phyloP scores from a whole-genome alignment of 2,797 vertebrate genomes.

The Hippopotamyrus pictus region DNA sequence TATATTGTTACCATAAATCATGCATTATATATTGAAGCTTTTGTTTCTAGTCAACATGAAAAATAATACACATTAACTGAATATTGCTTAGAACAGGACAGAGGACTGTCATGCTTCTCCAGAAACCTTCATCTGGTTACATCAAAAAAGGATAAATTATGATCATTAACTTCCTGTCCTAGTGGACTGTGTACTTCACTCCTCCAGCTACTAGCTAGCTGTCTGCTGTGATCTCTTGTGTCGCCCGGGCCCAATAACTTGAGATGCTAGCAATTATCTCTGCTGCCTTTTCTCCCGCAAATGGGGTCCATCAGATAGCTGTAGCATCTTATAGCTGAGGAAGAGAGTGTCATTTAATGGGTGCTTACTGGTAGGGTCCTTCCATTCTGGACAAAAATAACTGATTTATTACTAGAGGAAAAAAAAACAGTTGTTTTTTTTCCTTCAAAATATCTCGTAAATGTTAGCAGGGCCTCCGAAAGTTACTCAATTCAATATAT shows the following conservation, averaged over 20 bases:
- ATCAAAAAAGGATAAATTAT: constrained; percentile 9
- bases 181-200: not conserved
- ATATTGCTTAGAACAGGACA: not conserved
- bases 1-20: constrained; percentile 17
- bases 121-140: not conserved
- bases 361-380: not conserved
- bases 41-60: not conserved
- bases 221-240: not conserved
- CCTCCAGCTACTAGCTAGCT: not conserved
- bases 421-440: not conserved
- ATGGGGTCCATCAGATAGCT: not conserved
- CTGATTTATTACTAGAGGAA: not conserved
- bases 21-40: constrained; percentile 5
- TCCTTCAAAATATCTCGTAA: not conserved
- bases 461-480: not conserved
- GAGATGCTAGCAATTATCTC: constrained; percentile 13
- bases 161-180: not conserved
- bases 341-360: not conserved
- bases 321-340: not conserved
- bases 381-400: not conserved
- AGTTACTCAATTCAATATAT: not conserved
- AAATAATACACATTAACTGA: constrained; percentile 3
- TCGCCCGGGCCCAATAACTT: not conserved
- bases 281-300: not conserved
- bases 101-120: not conserved